Evolutionary conservation across 2,113 vertebrate genomes (phyloP).

Genomic region (Columba janthina): DNA sequence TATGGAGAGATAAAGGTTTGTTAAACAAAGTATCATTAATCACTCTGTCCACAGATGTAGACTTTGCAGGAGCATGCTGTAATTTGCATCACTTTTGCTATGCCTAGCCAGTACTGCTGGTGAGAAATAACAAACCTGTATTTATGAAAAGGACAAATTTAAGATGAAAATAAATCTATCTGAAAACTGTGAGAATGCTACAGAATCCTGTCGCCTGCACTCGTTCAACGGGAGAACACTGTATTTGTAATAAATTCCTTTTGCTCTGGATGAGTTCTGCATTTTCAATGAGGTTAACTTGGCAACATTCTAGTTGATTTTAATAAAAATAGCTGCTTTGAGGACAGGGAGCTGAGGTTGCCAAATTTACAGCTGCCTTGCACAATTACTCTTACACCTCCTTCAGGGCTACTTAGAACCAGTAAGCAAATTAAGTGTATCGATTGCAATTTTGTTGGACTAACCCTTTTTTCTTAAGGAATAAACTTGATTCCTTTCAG

Average conservation of each 20-base stretch:
- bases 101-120: constrained; percentile 57
- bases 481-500: constrained; percentile 80
- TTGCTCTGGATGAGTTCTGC: constrained; percentile 82
- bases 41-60: constrained; percentile 69
- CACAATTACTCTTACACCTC: constrained; percentile 81
- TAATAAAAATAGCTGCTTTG: constrained; percentile 88
- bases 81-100: constrained; percentile 70
- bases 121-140: constrained; percentile 65
- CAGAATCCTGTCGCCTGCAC: constrained; percentile 69
- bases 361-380: constrained; percentile 87
- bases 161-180: constrained; percentile 70
- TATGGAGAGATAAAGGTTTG: constrained; percentile 62
- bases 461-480: constrained; percentile 79
- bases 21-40: constrained; percentile 76
- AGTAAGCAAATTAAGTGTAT: constrained; percentile 96
- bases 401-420: constrained; percentile 88
- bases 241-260: constrained; percentile 87
- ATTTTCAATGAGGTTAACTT: constrained; percentile 84
- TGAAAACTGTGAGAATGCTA: constrained; percentile 68
- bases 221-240: constrained; percentile 78
- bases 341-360: constrained; percentile 82
- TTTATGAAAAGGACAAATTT: constrained; percentile 69
- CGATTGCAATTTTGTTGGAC: constrained; percentile 88
- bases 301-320: constrained; percentile 84
- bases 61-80: constrained; percentile 57